Conservation (phyloP, 2,113 vertebrate genomes). For the Neotoma lepida region DNA sequence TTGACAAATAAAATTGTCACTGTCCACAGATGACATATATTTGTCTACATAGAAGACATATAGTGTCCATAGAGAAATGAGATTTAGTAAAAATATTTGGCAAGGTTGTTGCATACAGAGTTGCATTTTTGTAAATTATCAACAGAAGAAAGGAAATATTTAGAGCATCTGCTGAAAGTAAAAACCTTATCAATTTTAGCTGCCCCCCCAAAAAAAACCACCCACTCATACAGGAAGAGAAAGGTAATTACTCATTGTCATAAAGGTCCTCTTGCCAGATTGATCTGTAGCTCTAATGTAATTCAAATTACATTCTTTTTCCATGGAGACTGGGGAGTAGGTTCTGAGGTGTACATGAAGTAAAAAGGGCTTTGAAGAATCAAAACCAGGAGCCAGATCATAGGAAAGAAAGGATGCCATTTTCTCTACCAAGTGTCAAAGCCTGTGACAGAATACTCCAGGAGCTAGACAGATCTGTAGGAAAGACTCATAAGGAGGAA, state of each 20-base stretch:
- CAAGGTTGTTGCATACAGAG: not conserved
- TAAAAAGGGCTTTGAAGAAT: not conserved
- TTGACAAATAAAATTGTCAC: not conserved
- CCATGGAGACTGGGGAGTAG: not conserved
- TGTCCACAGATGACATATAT: not conserved
- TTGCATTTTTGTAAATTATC: not conserved
- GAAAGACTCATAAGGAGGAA: not conserved
- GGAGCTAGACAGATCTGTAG: not conserved
- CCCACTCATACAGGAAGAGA: not conserved
- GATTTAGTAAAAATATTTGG: slow-evolving; percentile 2
- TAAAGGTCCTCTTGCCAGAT: slow-evolving; percentile 8
- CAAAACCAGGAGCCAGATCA: not conserved
- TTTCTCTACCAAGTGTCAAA: not conserved
- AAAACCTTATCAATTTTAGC: not conserved
- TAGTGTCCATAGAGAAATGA: not conserved
- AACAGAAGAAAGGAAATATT: not conserved
- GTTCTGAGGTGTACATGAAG: not conserved
- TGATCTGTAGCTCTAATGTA: not conserved
- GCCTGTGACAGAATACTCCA: not conserved
- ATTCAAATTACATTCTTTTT: slow-evolving; percentile 8
- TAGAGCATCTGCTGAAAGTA: not conserved
- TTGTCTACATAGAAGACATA: not conserved
- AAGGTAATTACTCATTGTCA: not conserved
- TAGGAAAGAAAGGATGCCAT: not conserved
- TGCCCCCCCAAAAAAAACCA: not conserved